Evolutionary conservation across 2,888 invertebrate species (phyloP).

Genomic region (Cephus runcator): DNA sequence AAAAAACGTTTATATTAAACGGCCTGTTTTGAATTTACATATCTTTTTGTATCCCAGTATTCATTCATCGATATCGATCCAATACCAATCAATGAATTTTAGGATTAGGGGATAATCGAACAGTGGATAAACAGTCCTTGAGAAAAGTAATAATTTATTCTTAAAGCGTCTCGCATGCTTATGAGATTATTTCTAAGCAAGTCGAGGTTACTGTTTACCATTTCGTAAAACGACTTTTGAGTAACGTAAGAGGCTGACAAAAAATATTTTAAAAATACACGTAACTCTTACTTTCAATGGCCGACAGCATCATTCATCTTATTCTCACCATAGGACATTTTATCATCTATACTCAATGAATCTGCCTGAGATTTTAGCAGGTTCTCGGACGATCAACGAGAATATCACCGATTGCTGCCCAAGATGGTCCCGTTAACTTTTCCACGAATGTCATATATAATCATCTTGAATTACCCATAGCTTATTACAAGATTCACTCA

Average conservation of each 20-base stretch:
- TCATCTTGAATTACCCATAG: not conserved
- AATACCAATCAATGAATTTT: not conserved
- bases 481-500: not conserved
- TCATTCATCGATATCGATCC: not conserved
- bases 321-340: not conserved
- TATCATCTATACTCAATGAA: not conserved
- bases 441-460: not conserved
- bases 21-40: not conserved
- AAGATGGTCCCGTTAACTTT: not conserved
- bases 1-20: slow-evolving; percentile 21
- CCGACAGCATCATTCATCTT: not conserved
- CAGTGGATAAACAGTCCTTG: slow-evolving; percentile 40
- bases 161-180: slow-evolving; percentile 2
- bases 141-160: slow-evolving; percentile 31
- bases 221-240: not conserved
- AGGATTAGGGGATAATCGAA: not conserved
- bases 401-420: not conserved
- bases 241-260: not conserved
- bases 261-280: not conserved
- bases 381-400: not conserved
- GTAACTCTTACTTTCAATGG: not conserved
- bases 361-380: not conserved
- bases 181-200: not conserved
- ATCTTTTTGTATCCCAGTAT: not conserved
- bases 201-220: not conserved